A percentile compares a stretch with the other conserved stretches of the same genome.
Evolutionary conservation across 2,888 invertebrate genomes (phyloP).

Genomic region (Athalia rosae): DNA sequence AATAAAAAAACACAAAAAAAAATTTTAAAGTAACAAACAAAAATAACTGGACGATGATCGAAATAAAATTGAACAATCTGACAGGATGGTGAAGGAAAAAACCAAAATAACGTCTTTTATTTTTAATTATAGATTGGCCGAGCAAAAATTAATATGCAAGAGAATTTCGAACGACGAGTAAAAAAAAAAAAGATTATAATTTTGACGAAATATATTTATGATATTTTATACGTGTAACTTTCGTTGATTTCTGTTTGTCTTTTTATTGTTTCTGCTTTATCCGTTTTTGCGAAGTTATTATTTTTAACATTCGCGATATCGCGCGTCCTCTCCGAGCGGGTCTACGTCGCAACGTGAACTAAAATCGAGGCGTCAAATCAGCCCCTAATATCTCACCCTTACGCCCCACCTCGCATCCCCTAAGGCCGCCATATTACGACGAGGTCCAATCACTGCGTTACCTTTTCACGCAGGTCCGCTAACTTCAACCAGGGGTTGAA

Average conservation of each 20-base stretch:
- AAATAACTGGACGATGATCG: too few relatives aligned
- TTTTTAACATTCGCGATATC: neutral
- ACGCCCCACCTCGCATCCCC: slow-evolving; percentile 65
- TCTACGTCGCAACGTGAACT: slow-evolving; percentile 76
- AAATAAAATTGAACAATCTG: too few relatives aligned
- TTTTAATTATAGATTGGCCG: too few relatives aligned
- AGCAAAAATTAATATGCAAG: too few relatives aligned
- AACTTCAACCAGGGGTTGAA: slow-evolving; percentile 66
- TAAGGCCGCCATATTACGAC: slow-evolving; percentile 73
- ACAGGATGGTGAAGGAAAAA: too few relatives aligned
- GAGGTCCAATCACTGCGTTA: slow-evolving; percentile 73
- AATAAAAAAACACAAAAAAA: too few relatives aligned
- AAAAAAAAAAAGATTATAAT: too few relatives aligned
- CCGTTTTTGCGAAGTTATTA: neutral
- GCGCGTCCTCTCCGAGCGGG: slow-evolving; percentile 62
- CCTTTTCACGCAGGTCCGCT: slow-evolving; percentile 70
- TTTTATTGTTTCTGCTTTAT: neutral
- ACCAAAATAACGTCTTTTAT: too few relatives aligned
- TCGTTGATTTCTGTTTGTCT: neutral
- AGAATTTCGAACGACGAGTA: too few relatives aligned
- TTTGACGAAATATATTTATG: too few relatives aligned
- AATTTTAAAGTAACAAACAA: too few relatives aligned
- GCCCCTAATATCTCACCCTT: slow-evolving; percentile 69
- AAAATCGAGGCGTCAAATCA: slow-evolving; percentile 69
- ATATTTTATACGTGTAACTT: neutral